phyloP scores from a whole-genome alignment of 2,113 vertebrate genomes.

The Rhagologus leucostigma region DNA sequence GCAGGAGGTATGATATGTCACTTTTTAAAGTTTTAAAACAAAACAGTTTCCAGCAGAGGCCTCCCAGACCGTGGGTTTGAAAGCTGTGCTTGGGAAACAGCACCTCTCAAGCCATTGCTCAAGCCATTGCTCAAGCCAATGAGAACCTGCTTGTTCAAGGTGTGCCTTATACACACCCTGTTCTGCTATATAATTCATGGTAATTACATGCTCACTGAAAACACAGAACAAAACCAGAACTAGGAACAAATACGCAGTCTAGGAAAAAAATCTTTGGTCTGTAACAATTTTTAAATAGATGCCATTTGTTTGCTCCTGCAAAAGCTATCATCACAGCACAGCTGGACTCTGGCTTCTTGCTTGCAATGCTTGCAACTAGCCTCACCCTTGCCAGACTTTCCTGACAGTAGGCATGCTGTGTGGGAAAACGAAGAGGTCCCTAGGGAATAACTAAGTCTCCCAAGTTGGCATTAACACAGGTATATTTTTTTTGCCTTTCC shows the following conservation, averaged over 20 bases:
- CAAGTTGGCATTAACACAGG: background rate
- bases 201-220: slow-evolving; percentile 51
- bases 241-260: slow-evolving; percentile 27
- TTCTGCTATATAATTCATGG: slow-evolving; percentile 68
- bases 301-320: background rate
- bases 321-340: background rate
- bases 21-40: background rate
- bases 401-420: background rate
- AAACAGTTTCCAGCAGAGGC: background rate
- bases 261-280: background rate
- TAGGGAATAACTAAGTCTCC: background rate
- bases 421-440: background rate
- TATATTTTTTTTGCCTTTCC: background rate
- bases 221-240: slow-evolving; percentile 51
- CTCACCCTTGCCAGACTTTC: background rate
- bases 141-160: slow-evolving; percentile 60
- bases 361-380: background rate
- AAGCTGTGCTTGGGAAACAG: slow-evolving; percentile 38
- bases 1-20: background rate
- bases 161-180: slow-evolving; percentile 62
- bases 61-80: background rate
- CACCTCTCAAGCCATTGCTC: slow-evolving; percentile 20
- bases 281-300: background rate
- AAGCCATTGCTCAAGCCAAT: slow-evolving; percentile 60
- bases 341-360: background rate